Percentiles rank a stretch among this genome's conserved stretches.
phyloP scores from a whole-genome alignment of 2,888 invertebrate species.

The Drosophila melanosoma region DNA sequence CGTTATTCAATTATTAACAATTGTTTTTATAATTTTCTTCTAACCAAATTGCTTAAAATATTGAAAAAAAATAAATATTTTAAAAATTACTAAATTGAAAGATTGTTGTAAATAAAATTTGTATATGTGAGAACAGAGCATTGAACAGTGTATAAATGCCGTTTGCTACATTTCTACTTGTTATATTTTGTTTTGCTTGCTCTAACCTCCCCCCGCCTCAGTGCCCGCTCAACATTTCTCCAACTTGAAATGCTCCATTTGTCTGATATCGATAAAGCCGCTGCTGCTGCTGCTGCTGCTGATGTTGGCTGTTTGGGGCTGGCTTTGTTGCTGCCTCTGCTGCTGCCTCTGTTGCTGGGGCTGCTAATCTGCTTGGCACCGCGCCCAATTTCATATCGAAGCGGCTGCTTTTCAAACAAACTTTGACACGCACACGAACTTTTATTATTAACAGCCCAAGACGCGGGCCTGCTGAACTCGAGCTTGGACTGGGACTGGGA shows the following conservation, averaged over 20 bases:
- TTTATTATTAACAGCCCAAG: slow-evolving; percentile 70
- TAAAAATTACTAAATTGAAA: not conserved
- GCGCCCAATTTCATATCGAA: slow-evolving; percentile 74
- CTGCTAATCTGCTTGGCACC: slow-evolving; percentile 72
- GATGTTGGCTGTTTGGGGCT: slow-evolving; percentile 18
- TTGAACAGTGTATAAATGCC: not conserved
- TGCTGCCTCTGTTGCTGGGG: slow-evolving; percentile 15
- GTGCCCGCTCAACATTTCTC: slow-evolving; percentile 20
- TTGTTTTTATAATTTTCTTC: not conserved
- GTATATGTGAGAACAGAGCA: not conserved
- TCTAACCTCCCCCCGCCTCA: slow-evolving; percentile 1
- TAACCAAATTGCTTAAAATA: not conserved
- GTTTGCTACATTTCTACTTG: not conserved
- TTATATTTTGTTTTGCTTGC: slow-evolving; percentile 39
- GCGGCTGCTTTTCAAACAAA: slow-evolving; percentile 76
- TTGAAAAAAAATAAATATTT: not conserved
- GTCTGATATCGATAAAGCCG: slow-evolving; percentile 63
- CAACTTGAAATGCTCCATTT: slow-evolving; percentile 52
- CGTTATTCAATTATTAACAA: not conserved
- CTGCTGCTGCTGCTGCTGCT: slow-evolving; percentile 15
- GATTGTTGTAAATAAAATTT: not conserved
- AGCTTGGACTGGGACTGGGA: slow-evolving; percentile 10
- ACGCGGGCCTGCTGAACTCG: slow-evolving; percentile 31
- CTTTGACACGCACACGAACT: slow-evolving; percentile 82
- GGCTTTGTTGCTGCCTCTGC: slow-evolving; percentile 4